Base-by-base conservation (phyloP, 2,113 vertebrate species). In the Lophura nycthemera region DNA sequence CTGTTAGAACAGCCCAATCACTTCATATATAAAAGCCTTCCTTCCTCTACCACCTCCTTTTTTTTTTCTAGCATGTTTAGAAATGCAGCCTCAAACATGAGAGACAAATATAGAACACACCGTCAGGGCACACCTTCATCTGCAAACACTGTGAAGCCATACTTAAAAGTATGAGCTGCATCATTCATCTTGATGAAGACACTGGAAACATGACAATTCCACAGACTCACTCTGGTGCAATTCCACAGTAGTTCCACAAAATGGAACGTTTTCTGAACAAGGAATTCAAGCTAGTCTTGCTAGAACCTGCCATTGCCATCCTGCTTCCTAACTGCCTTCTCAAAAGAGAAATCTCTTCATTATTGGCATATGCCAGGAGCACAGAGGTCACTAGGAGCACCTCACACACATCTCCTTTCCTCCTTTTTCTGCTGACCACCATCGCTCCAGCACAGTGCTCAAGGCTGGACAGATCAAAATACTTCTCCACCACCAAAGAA, bases 191-290 rank as follows among this genome's bases (percentile, higher is more conserved):
- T 1, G 0, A 25, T 10, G 1, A 2, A 72, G 60, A 75, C 75
- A 11, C 75, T 27, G 14, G 45, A 56, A 89, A 54, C 34, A 9
- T 17, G 27, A 80, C 59, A 77, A 47, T 5, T 85, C 75, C 66
- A 25, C 54, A 64, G 69, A 8, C 84, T 47, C 2, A 7, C 54
- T 1, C 67, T 72, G 77, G 25, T 21, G 36, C 29, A 30, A 18
- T 16, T 76, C 47, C 76, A 82, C 57, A 50, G 60, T 74, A 80
- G 10, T 24, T 47, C 60, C 75, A 86, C 81, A 79, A 59, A 92
- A 1, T 3, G 4, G 19, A 85, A 30, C 29, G 20, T 16, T 85
- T 87, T 8, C n/a, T 57, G 56, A 47, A 85, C 42, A 64, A 30
- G 13, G 20, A 91, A 74, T 73, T 42, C 72, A 67, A n/a, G 2